Evolutionary conservation across 2,113 vertebrate species (phyloP).

Genomic region (Microtus oregoni): DNA sequence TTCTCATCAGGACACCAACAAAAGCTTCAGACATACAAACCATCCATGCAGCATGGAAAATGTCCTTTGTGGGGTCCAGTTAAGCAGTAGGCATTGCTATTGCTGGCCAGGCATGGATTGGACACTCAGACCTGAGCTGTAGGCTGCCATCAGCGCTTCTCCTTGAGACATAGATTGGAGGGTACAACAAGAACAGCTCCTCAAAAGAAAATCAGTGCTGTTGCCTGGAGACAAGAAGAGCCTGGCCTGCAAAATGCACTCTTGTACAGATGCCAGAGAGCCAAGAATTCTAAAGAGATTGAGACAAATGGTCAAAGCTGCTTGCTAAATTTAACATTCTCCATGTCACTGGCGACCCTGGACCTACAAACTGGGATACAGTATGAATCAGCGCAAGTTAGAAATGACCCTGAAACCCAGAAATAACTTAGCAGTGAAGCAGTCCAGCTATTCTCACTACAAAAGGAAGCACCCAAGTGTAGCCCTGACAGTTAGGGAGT

Average conservation of each 20-base stretch:
- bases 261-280: neutral
- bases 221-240: slow-evolving; percentile 40
- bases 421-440: neutral
- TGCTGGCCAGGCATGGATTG: neutral
- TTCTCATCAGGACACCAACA: neutral
- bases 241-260: neutral
- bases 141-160: neutral
- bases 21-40: slow-evolving; percentile 30
- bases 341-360: neutral
- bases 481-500: neutral
- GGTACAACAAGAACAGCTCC: neutral
- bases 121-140: neutral
- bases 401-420: neutral
- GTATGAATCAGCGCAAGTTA: neutral
- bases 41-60: neutral
- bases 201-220: slow-evolving; percentile 35
- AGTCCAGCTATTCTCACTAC: neutral
- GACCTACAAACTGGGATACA: neutral
- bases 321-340: neutral
- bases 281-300: neutral
- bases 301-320: neutral
- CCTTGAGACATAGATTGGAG: neutral
- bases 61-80: neutral
- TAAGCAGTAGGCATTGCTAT: neutral
- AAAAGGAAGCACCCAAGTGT: neutral